Evolutionary conservation across 2,888 invertebrate species (phyloP), one percentile per base, ranked within the genome.

Genomic region (Ectemnius cavifrons): DNA sequence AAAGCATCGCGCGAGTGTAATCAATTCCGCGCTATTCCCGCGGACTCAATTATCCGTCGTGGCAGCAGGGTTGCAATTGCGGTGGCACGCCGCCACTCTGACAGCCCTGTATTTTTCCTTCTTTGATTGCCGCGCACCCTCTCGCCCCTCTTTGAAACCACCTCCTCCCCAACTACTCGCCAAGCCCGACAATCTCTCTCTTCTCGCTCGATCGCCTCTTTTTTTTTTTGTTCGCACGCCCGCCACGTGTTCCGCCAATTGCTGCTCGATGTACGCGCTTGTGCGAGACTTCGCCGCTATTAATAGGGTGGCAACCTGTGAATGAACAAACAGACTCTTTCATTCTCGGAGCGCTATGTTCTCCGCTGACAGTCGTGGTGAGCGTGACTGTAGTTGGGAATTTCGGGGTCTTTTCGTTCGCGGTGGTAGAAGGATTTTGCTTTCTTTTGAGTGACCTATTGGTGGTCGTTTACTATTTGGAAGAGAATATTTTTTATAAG

Each of bases 11-110:
- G 77, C 57, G 49, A 47, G 63, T 65, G 80, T 83, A 83, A 82
- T 83, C 83, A 84, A 83, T 83, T 84, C 71, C 57, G 69, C 67
- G 73, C 79, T 72, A 82, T 77, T 79, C 79, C 73, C 71, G 75
- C 71, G 81, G 72, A 37, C 75, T 84, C 78, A 79, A 83, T 83
- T 83, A 81, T 74, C 65, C 67, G 63, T 64, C 76, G 68, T 14
- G 46, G 61, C 13, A 67, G 27, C 57, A 45, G 23, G 37, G 37
- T 11, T 18, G 63, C 37, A 13, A 11, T 59, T 58, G 71, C 74
- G 23, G 66, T 61, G 23, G 57, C 62, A 16, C 61, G 68, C 57
- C 66, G 23, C 1, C 37, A 37, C 37, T 37, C 75, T 59, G 66
- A 58, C 70, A 59, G 28, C 63, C 28, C 13, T 63, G 60, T 63